A percentile compares a stretch with the other conserved stretches of the same genome.
Evolutionary conservation across 2,797 vertebrate species (phyloP).

Genomic region (Epinephelus malabaricus): DNA sequence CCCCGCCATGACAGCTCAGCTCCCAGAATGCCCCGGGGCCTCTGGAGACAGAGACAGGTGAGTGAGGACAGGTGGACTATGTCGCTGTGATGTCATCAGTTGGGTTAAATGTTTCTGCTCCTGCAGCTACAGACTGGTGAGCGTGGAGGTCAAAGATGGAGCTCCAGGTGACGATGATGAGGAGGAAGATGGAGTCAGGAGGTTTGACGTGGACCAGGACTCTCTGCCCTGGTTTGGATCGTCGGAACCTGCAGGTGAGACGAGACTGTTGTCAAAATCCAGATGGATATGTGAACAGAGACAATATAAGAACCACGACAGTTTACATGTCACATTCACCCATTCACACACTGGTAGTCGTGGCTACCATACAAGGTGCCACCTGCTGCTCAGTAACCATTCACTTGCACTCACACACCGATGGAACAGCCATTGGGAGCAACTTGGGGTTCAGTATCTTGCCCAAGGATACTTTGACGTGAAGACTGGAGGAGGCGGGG

Average conservation of each 20-base stretch:
- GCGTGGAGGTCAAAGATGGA: constrained; percentile 44
- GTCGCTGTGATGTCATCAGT: background rate
- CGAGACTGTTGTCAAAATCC: no score
- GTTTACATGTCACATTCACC: no score
- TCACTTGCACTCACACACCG: no score
- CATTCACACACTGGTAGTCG: no score
- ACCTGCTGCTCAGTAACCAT: no score
- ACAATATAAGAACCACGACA: no score
- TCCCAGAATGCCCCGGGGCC: constrained; percentile 31
- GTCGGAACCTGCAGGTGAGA: constrained; percentile 48
- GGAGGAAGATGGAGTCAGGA: background rate
- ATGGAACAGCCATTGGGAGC: no score
- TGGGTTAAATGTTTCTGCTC: background rate
- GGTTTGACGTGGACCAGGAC: constrained; percentile 22
- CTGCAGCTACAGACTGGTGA: constrained; percentile 69
- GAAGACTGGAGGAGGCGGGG: no score
- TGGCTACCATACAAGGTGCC: no score
- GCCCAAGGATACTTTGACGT: no score
- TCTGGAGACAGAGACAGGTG: background rate
- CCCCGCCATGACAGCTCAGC: constrained; percentile 49
- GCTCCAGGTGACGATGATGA: background rate
- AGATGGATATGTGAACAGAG: no score
- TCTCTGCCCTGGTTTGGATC: constrained; percentile 78
- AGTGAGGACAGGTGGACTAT: background rate
- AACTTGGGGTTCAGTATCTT: no score